phyloP scores from a whole-genome alignment of 2,113 vertebrate genomes.

The Strix aluco region DNA sequence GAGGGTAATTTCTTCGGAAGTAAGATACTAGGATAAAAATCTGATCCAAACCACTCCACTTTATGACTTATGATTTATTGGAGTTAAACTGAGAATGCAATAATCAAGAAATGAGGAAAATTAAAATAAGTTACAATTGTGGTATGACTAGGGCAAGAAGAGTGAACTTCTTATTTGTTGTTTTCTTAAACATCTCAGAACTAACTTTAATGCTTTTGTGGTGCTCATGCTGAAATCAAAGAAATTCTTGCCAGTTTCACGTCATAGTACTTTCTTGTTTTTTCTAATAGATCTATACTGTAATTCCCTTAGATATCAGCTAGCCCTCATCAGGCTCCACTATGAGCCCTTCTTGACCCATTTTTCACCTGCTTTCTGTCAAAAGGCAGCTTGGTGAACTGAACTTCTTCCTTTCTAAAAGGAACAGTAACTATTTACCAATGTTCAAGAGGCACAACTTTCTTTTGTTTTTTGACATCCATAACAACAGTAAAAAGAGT shows the following conservation, averaged over 20 bases:
- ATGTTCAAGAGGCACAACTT: neutral
- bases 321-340: neutral
- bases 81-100: neutral
- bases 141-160: neutral
- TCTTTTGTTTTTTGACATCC: neutral
- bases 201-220: neutral
- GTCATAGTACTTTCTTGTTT: neutral
- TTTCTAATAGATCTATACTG: neutral
- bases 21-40: neutral
- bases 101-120: neutral
- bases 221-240: neutral
- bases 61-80: neutral
- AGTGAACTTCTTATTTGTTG: neutral
- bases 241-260: neutral
- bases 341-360: neutral
- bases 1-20: neutral
- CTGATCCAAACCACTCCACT: neutral
- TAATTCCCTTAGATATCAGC: neutral
- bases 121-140: neutral
- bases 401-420: neutral
- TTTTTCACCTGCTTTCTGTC: neutral
- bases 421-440: neutral
- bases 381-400: neutral
- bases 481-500: neutral
- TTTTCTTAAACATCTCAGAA: neutral